Conservation (phyloP, 2,113 vertebrate species). For the Climacteris rufus region DNA sequence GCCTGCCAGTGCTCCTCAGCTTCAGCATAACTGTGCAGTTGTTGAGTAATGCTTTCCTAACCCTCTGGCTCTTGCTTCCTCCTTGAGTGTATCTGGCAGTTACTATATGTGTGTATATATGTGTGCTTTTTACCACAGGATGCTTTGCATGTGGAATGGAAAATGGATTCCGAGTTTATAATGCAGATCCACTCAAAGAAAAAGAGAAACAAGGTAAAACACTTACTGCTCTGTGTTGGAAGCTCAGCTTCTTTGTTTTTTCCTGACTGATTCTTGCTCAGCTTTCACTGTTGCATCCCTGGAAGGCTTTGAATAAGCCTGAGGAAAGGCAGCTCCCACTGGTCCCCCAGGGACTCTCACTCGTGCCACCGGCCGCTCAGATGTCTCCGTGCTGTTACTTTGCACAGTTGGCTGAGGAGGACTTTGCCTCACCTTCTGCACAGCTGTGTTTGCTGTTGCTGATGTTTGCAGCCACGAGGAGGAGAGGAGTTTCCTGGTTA, state of each 20-base stretch:
- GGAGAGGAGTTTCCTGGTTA: not conserved
- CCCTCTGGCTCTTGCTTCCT: not conserved
- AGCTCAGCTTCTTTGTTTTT: not conserved
- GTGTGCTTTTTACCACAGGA: slow-evolving; percentile 72
- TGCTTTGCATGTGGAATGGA: slow-evolving; percentile 99
- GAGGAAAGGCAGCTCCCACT: not conserved
- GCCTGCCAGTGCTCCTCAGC: not conserved
- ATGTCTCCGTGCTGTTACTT: not conserved
- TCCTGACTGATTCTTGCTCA: not conserved
- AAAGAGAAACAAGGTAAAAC: slow-evolving; percentile 97
- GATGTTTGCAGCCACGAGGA: not conserved
- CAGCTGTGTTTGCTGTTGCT: not conserved
- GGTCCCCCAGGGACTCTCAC: not conserved
- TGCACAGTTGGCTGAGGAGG: not conserved
- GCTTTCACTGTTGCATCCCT: not conserved
- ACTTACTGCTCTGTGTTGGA: not conserved
- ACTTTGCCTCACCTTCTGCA: not conserved
- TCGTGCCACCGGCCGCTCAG: not conserved
- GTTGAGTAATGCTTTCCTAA: not conserved
- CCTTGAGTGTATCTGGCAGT: not conserved
- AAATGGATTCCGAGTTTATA: slow-evolving; percentile 97
- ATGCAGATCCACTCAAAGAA: slow-evolving; percentile 97
- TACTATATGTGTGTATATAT: not conserved
- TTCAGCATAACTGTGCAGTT: not conserved
- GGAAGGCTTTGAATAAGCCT: not conserved